These are phyloP conservation scores for Tiphia femorata DNA, from an alignment of 2,888 invertebrate genomes.

Conservation along the genomic window DNA sequence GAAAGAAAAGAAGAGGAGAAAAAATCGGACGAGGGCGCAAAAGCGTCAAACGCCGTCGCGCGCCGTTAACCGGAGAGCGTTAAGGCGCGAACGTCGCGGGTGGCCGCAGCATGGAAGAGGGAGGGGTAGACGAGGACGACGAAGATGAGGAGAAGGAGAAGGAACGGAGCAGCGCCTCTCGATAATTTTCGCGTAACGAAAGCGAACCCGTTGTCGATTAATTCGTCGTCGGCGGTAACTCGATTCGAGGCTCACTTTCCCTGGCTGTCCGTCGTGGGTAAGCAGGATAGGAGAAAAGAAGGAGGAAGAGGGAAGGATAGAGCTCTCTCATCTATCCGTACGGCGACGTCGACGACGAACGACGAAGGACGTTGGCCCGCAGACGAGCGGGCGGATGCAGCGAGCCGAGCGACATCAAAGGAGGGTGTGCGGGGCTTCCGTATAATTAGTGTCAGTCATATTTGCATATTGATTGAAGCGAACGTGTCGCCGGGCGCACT, in stretches of 20 bases:
- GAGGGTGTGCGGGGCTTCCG: slow-evolving; percentile 63
- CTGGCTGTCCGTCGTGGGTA: not conserved
- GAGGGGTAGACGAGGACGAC: no score
- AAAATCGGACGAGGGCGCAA: no score
- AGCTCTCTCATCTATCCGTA: no score
- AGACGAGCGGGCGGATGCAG: slow-evolving; percentile 41
- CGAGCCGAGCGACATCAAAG: slow-evolving; percentile 63
- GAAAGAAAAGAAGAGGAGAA: no score
- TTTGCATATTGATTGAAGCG: slow-evolving; percentile 68
- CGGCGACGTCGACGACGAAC: not conserved
- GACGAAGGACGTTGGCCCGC: slow-evolving; percentile 32
- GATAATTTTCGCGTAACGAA: no score
- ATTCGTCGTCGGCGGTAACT: slow-evolving; percentile 45
- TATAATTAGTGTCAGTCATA: slow-evolving; percentile 67
- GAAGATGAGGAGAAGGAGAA: no score
- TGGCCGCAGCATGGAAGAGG: no score
- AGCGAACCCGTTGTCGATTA: slow-evolving; percentile 46
- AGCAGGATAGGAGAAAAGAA: not conserved
- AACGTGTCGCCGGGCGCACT: slow-evolving; percentile 55
- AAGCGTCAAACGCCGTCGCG: no score
- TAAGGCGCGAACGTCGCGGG: no score
- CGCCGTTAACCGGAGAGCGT: no score
- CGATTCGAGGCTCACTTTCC: slow-evolving; percentile 18
- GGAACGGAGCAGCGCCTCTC: no score
- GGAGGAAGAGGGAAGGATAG: not conserved